Evolutionary conservation across 2,888 invertebrate genomes (phyloP).

Genomic region (Plusia festucae): DNA sequence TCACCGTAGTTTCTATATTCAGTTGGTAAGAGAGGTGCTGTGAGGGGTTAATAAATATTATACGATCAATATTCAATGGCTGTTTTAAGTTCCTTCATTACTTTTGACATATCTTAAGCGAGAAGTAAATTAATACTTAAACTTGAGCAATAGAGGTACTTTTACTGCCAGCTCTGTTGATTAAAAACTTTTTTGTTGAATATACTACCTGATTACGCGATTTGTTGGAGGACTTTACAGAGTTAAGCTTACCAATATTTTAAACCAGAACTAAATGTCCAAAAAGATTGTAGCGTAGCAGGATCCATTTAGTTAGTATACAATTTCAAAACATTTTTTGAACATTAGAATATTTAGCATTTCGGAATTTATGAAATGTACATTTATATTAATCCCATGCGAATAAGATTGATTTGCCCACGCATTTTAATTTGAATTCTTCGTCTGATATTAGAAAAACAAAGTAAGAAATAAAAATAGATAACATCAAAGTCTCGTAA

Average conservation of each 20-base stretch:
- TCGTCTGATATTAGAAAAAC: slow-evolving; percentile 17
- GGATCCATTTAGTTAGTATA: slow-evolving; percentile 24
- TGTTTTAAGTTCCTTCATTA: not conserved
- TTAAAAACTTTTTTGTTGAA: not conserved
- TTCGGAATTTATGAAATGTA: slow-evolving; percentile 27
- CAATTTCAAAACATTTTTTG: slow-evolving; percentile 13
- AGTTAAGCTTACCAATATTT: not conserved
- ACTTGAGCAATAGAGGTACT: too few species aligned
- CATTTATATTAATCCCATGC: slow-evolving; percentile 21
- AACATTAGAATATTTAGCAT: too few species aligned
- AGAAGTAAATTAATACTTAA: not conserved
- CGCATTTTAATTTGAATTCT: slow-evolving; percentile 27
- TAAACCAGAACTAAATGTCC: not conserved
- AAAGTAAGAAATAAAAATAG: slow-evolving; percentile 13
- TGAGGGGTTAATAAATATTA: not conserved
- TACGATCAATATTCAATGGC: not conserved
- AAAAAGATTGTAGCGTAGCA: not conserved
- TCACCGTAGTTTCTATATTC: not conserved
- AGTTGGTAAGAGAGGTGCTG: not conserved
- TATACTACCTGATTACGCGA: too few species aligned
- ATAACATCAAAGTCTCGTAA: slow-evolving; percentile 8
- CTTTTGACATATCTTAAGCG: not conserved
- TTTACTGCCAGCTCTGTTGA: not conserved
- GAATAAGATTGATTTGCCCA: slow-evolving; percentile 22
- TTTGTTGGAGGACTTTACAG: too few species aligned